phyloP scores from a whole-genome alignment of 1,140 invertebrate species.

The Bombus superbus region DNA sequence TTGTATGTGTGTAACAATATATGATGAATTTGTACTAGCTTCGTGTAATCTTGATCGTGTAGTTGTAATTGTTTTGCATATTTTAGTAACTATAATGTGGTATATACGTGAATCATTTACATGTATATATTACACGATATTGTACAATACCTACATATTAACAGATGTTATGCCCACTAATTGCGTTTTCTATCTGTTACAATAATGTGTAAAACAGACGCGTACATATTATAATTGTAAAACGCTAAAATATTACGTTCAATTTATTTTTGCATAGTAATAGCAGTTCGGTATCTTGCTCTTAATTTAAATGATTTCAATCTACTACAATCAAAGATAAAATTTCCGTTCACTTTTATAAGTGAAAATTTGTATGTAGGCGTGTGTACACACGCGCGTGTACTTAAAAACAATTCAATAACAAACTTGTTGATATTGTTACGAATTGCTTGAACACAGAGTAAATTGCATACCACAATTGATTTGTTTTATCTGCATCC shows the following conservation, averaged over 20 bases:
- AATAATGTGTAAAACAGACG: background rate
- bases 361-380: background rate
- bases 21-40: background rate
- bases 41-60: background rate
- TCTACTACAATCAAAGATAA: background rate
- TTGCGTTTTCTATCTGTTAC: background rate
- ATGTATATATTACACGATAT: constrained; percentile 6
- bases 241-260: background rate
- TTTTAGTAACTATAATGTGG: background rate
- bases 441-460: constrained; percentile 11
- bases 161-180: background rate
- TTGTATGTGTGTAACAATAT: background rate
- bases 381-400: too few relatives aligned
- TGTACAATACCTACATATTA: background rate
- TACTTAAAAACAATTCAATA: background rate
- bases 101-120: background rate
- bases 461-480: background rate
- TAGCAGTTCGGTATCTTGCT: background rate
- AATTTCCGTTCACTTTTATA: background rate
- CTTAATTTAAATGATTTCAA: background rate
- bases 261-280: background rate
- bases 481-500: background rate
- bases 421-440: background rate
- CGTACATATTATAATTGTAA: background rate
- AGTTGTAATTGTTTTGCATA: background rate